Evolutionary conservation across 2,113 vertebrate species (phyloP), one percentile per base, ranked within the genome.

Genomic region (Chlorodrepanis virens): DNA sequence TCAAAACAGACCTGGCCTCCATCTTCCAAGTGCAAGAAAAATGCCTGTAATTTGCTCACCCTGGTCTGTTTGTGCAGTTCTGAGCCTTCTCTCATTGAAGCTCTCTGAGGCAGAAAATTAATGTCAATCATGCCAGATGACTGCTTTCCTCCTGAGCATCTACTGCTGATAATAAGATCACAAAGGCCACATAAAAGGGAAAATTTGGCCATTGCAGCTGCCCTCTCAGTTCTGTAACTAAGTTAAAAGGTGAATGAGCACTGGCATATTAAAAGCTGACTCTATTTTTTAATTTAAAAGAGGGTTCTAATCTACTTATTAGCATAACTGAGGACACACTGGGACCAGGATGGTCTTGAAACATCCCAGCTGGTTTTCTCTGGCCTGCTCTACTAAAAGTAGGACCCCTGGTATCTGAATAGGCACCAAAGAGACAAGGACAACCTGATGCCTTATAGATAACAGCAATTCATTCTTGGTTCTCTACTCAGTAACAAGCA

Each of bases 31-130:
- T 33, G 52, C 76, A 81, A 77, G 44, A 81, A 78, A 85, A 93
- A 88, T 78, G 56, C 27, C 49, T 49, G 64, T 83, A 65, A 86
- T 90, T 89, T 93, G 37, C 52, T 93, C 40, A 71, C 15, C 7
- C 40, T 0, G 0, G 54, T 83, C 53, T 91, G 71, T 86, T 94
- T 91, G 63, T 87, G 70, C n/a, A 90, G 78, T 28, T 69, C 42
- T 37, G 75, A 91, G 50, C 68, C 79, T 80, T 72, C 63, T 77
- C 59, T 37, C 35, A 93, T 42, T 88, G 79, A 95, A 88, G 84
- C 33, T 80, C 49, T 52, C 87, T 33, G 82, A 94, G 68, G 64
- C 76, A 90, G 72, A 94, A 96, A 93, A 95, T 93, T 83, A 47
- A 23, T 81, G 90, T 50, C 93, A 95, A 2, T 92, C 86, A 76